Base-by-base conservation (phyloP, 2,113 vertebrate species). In the Amazona guildingii region DNA sequence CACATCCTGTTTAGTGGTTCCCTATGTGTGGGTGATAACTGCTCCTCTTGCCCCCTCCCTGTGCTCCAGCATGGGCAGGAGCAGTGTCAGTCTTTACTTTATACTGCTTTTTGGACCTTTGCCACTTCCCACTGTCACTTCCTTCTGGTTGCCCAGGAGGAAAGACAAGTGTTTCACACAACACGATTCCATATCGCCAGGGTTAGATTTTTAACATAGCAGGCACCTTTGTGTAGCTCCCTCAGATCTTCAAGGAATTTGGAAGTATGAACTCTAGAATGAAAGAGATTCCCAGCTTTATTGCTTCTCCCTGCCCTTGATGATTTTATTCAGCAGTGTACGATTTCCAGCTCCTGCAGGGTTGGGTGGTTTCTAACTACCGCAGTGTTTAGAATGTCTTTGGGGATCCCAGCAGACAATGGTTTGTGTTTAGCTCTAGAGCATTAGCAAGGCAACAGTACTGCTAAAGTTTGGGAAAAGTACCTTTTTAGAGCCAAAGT, bases 111-210 rank as follows among this genome's bases (percentile, higher is more conserved):
- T 74, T 43, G 25, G 31, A 24, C 3, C 11, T 84, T 67, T 66
- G 14, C 44, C 19, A 7, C 33, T 39, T 49, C 2, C 39, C 77
- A 54, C 21, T 44, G 17, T 62, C 3, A 0, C 55, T 59, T 13
- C 10, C 44, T 73, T 11, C 48, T 64, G 35, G 7, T 29, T 64
- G 31, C 39, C 48, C 29, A 1, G 29, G 28, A 49, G 61, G 21
- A 46, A 29, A 57, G 29, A 29, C 0, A 1, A 76, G 27, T 24
- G 10, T 27, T 46, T 48, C 29, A 3, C 35, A 14, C 10, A 19
- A 9, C 20, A 11, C 2, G 0, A 0, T 2, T 13, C 27, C 9
- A 1, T 35, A n/a, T 13, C 9, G 3, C 0, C 5, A 39, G 44
- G 55, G 39, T 54, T 35, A 6, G 9, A 6, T 39, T 69, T 41